Percentiles rank a stretch among this genome's conserved stretches.
Evolutionary conservation across 2,113 vertebrate genomes (phyloP).

Genomic region (Hemibagrus wyckioides): DNA sequence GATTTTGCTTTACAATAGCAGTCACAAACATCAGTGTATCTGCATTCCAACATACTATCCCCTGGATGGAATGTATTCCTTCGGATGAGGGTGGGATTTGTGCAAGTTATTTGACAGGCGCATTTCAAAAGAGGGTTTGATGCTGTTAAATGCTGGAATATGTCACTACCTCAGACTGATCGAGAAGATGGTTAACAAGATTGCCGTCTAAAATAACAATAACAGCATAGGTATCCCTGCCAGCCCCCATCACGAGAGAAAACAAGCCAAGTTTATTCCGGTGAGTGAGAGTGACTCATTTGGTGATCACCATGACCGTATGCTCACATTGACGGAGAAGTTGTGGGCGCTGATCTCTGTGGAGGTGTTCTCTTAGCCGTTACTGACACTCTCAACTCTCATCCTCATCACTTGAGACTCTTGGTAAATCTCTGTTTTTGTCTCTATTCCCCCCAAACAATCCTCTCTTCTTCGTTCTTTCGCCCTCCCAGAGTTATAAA

Average conservation of each 20-base stretch:
- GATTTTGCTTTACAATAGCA: not conserved
- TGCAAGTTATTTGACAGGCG: not conserved
- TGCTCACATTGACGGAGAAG: slow-evolving; percentile 65
- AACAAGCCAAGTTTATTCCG: slow-evolving; percentile 46
- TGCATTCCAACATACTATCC: not conserved
- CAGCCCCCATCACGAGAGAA: not conserved
- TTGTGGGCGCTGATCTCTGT: slow-evolving; percentile 50
- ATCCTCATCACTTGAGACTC: slow-evolving; percentile 64
- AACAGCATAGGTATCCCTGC: not conserved
- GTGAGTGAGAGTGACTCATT: slow-evolving; percentile 63
- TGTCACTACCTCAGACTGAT: too few relatives aligned
- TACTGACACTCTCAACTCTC: slow-evolving; percentile 67
- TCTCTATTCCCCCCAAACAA: slow-evolving; percentile 15
- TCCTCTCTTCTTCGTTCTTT: slow-evolving; percentile 18
- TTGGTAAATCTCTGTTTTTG: slow-evolving; percentile 34
- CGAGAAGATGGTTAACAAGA: not conserved
- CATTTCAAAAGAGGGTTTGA: not conserved
- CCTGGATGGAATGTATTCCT: not conserved
- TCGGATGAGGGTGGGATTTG: not conserved
- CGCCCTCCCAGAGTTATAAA: slow-evolving; percentile 46
- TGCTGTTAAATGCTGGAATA: not conserved
- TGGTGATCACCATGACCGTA: slow-evolving; percentile 68
- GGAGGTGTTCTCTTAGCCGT: slow-evolving; percentile 57
- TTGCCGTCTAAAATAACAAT: slow-evolving; percentile 10
- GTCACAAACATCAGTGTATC: not conserved